Conservation (phyloP, 2,888 invertebrate genomes). For the Furcula furcula region DNA sequence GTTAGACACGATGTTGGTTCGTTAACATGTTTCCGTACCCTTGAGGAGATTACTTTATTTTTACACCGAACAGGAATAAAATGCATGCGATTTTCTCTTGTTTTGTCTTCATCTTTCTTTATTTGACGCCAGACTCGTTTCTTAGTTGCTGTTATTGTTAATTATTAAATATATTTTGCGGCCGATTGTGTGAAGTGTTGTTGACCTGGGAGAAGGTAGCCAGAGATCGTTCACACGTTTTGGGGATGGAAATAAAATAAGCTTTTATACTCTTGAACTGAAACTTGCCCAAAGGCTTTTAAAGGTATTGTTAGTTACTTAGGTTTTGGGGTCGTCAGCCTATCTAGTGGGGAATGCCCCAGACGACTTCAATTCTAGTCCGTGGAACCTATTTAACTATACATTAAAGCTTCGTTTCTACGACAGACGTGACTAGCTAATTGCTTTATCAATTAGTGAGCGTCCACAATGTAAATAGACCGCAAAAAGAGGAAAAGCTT, state of each 20-base stretch:
- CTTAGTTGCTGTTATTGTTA: conserved; percentile 23
- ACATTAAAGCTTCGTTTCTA: neutral
- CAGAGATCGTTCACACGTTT: conserved; percentile 16
- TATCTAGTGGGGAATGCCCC: conserved; percentile 2
- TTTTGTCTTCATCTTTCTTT: conserved; percentile 26
- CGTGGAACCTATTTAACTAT: conserved; percentile 1
- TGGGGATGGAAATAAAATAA: conserved; percentile 7
- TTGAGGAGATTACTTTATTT: conserved; percentile 22
- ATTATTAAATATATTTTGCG: conserved; percentile 28
- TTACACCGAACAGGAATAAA: conserved; percentile 9
- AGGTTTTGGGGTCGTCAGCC: conserved; percentile 1
- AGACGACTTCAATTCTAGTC: conserved; percentile 1
- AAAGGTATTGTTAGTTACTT: neutral
- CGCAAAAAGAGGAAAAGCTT: neutral
- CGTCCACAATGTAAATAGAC: neutral
- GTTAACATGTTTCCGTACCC: conserved; percentile 20
- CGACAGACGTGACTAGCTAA: conserved; percentile 3
- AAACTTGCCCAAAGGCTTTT: neutral
- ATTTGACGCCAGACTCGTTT: conserved; percentile 21
- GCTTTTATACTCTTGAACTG: conserved; percentile 8
- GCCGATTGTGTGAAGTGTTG: conserved; percentile 24
- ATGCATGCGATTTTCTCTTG: conserved; percentile 15
- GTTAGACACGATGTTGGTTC: conserved; percentile 50
- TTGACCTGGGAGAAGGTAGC: conserved; percentile 13
- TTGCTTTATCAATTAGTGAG: conserved; percentile 2